Percentiles rank a stretch among this genome's conserved stretches.
Evolutionary conservation across 92 coral and sea anemone species (phyloP).

Genomic region (Umimayanthus chanpuru): DNA sequence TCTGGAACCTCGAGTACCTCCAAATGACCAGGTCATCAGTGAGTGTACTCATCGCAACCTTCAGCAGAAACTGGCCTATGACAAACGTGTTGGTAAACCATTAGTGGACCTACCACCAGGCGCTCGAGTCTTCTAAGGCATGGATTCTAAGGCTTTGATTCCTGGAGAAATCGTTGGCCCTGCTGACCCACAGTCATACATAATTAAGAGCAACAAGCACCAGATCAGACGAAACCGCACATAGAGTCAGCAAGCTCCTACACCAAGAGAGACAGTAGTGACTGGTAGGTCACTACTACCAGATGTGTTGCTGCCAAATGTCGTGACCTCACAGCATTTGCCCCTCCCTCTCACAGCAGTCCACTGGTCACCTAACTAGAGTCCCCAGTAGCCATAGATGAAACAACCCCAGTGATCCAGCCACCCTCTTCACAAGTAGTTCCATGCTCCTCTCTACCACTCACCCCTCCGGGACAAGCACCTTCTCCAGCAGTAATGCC

Average conservation of each 20-base stretch:
- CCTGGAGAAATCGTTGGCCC: conserved; percentile 36
- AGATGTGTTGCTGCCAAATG: conserved; percentile 22
- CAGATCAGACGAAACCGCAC: conserved; percentile 41
- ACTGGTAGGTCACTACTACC: conserved; percentile 10
- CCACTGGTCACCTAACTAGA: not conserved
- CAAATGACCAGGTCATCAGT: too few relatives aligned
- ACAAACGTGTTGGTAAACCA: too few relatives aligned
- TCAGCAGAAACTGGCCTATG: too few relatives aligned
- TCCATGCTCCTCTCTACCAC: not conserved
- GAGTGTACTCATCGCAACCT: too few relatives aligned
- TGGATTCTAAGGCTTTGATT: conserved; percentile 63
- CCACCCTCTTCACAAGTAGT: not conserved
- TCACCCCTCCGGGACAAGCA: not conserved
- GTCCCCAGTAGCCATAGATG: not conserved
- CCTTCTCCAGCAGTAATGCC: too few relatives aligned
- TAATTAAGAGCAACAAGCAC: conserved; percentile 36
- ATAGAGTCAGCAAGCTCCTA: conserved; percentile 45
- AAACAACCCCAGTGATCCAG: not conserved
- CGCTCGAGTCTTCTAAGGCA: too few relatives aligned
- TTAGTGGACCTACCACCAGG: too few relatives aligned
- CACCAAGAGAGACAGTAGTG: not conserved
- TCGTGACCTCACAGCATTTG: not conserved
- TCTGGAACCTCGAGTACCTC: too few relatives aligned
- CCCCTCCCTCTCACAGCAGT: not conserved
- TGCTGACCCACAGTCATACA: conserved; percentile 53